A percentile compares a stretch with the other conserved stretches of the same genome.
Evolutionary conservation across 2,888 invertebrate species (phyloP).

Genomic region (Mylabris sibirica): DNA sequence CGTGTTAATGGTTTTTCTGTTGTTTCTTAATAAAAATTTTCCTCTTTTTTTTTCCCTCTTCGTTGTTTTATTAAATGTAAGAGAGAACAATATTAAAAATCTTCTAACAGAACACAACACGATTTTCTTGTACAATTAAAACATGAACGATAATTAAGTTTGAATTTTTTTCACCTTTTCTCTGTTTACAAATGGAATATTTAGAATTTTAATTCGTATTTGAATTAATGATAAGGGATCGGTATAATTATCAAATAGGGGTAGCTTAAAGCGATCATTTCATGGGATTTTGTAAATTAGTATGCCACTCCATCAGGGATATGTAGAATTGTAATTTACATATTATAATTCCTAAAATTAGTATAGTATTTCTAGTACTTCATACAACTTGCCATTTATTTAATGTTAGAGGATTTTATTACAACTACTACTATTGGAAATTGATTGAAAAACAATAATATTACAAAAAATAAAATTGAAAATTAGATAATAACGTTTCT

Average conservation of each 20-base stretch:
- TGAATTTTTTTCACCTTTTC: not conserved
- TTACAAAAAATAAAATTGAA: not conserved
- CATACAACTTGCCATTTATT: not conserved
- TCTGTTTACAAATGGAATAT: not conserved
- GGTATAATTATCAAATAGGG: conserved; percentile 32
- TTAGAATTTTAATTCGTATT: not conserved
- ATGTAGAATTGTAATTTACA: conserved; percentile 19
- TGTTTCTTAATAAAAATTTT: not conserved
- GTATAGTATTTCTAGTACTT: not conserved
- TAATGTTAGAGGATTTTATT: not conserved
- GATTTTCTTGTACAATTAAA: conserved; percentile 15
- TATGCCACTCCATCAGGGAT: conserved; percentile 28
- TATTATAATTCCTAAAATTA: not conserved
- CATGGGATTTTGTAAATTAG: conserved; percentile 36
- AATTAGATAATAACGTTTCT: not conserved
- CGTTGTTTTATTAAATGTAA: not conserved
- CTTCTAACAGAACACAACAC: not conserved
- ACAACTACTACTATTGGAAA: not conserved
- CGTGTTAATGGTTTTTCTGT: conserved; percentile 4
- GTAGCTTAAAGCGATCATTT: conserved; percentile 31
- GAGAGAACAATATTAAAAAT: not conserved
- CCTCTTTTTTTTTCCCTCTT: no score
- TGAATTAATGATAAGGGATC: conserved; percentile 30
- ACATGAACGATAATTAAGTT: conserved; percentile 3
- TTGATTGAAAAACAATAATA: not conserved